Evolutionary conservation across 1,140 invertebrate genomes (phyloP), one percentile per base, ranked within the genome.

Genomic region (Cotesia chilonis): DNA sequence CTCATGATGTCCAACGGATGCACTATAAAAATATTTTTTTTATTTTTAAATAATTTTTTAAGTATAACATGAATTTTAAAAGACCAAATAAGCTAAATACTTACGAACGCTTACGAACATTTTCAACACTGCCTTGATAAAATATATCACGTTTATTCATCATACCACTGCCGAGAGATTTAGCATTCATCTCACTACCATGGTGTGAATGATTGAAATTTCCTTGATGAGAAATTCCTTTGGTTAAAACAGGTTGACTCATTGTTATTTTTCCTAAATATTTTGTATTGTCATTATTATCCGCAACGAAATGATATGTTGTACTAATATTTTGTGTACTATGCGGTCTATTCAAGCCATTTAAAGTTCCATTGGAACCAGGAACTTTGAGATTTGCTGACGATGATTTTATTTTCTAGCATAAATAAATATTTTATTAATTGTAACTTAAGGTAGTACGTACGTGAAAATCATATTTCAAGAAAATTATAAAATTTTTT

Each of bases 111-210:
- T 89, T 80, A 84, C 84, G 35, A 17, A 93, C 83, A 80, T 92
- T 93, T 37, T 91, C 88, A 68, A 96, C 86, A 78, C 92, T 94
- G 69, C 94, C 94, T 78, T 93, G 92, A 82, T 96, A 96, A 76
- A 98, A 92, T 1, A 96, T 92, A 83, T 98, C 96, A 59, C 93
- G 93, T 28, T 94, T 88, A 79, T 93, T 91, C 89, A 96, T 91
- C n/a, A 94, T 90, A 20, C 94, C 92, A 74, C 91, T 92, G 38
- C 90, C 90, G 37, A 80, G 79, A 76, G 83, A 28, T 76, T 78
- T 77, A 59, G 68, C 51, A 47, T 66, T 74, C 7, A 65, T 73
- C 64, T 75, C 47, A 1, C 41, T 37, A 1, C 41, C 41, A 28
- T 80, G 10, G 79, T 75, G 63, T 3, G 20, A n/a, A 47, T 70